Base-by-base conservation (phyloP, 2,888 invertebrate species). In the Agrotis puta region DNA sequence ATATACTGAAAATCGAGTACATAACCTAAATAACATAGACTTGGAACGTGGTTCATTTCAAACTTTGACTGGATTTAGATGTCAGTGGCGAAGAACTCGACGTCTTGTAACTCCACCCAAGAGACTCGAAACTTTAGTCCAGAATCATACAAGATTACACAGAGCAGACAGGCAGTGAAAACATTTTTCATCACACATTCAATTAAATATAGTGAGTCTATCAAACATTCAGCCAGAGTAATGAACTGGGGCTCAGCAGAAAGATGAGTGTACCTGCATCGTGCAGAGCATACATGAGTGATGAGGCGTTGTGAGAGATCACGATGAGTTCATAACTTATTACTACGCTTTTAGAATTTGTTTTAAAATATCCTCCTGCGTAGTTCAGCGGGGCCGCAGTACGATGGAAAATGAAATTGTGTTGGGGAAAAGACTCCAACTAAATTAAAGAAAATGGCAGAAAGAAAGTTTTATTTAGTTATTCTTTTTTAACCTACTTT, bases 261-360 rank as follows among this genome's bases (percentile, higher is more conserved):
- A 53, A 48, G 48, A 70, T 68, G 64, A 82, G 24, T 64, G 43
- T 27, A 24, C 43, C 53, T 54, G 64, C 59, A 56, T 24, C 70
- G 71, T 66, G 57, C 54, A 56, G 63, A 64, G 59, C 75, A 75
- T 81, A 58, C 82, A 75, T 82, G 67, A 75, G 54, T 63, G 65
- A 82, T 82, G 53, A 50, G 47, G 45, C 64, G 58, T 70, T 79
- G 74, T 69, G 74, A 54, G 61, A 48, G 69, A 70, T 75, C 51
- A 51, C 71, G 59, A 77, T 79, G 64, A 75, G 62, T 68, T 82
- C 70, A 74, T 82, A 56, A 78, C 57, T 81, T 81, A 81, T 70
- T 68, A 57, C 62, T 47, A 18, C 18, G 50, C 45, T 81, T 66
- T 57, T 62, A 64, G 63, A 81, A 72, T 67, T 79, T 62, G 11